phyloP scores from a whole-genome alignment of 2,888 invertebrate species.

The Muschampia staudingeri region DNA sequence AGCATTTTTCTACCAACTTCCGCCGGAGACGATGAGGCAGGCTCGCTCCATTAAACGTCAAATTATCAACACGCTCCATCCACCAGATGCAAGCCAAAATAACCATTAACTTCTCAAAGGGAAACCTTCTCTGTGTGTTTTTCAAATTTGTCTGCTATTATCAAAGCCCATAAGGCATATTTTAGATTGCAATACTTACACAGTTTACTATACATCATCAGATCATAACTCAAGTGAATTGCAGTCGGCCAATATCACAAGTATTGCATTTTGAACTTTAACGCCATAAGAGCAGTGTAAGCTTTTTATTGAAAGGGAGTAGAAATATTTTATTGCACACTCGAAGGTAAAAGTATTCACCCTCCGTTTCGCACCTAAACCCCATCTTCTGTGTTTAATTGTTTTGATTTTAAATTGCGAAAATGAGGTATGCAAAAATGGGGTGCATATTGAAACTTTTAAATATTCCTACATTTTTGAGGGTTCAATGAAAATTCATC shows the following conservation, averaged over 20 bases:
- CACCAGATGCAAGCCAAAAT: slow-evolving; percentile 82
- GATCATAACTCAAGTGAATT: slow-evolving; percentile 84
- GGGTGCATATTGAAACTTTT: slow-evolving; percentile 81
- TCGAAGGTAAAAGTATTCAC: slow-evolving; percentile 81
- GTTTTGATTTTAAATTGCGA: slow-evolving; percentile 86
- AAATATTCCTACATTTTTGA: slow-evolving; percentile 46
- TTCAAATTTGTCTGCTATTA: slow-evolving; percentile 70
- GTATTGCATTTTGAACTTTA: slow-evolving; percentile 72
- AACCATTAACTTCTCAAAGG: slow-evolving; percentile 78
- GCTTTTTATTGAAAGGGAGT: slow-evolving; percentile 36
- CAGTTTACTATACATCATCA: slow-evolving; percentile 81
- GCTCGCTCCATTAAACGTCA: slow-evolving; percentile 89
- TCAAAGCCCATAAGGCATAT: slow-evolving; percentile 75
- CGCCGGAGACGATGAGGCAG: slow-evolving; percentile 83
- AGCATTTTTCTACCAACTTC: slow-evolving; percentile 87
- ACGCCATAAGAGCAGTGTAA: slow-evolving; percentile 55
- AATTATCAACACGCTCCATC: slow-evolving; percentile 87
- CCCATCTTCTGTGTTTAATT: slow-evolving; percentile 85
- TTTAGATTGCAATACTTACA: slow-evolving; percentile 79
- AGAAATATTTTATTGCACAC: slow-evolving; percentile 68
- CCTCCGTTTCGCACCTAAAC: slow-evolving; percentile 80
- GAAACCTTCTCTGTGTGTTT: slow-evolving; percentile 72
- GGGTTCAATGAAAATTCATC: slow-evolving; percentile 43
- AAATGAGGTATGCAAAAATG: slow-evolving; percentile 77
- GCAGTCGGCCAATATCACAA: slow-evolving; percentile 78